phyloP scores from a whole-genome alignment of 1,140 invertebrate species.

The Brachionus asplanchnoidis region DNA sequence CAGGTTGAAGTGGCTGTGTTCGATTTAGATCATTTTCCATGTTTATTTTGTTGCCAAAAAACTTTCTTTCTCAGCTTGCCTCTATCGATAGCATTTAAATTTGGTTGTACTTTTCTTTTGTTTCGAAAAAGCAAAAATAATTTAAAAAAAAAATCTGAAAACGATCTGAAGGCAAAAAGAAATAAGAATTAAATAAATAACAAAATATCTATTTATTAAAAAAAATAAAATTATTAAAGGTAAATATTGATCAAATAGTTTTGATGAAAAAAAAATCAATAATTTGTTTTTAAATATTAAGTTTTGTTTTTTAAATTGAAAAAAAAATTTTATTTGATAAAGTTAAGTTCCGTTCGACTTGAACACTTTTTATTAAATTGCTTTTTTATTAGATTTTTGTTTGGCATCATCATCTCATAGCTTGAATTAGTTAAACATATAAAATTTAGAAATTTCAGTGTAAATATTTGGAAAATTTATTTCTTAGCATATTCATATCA shows the following conservation, averaged over 20 bases:
- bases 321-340: neutral
- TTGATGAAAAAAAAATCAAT: neutral
- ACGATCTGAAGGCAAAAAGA: neutral
- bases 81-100: neutral
- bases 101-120: neutral
- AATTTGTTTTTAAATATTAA: neutral
- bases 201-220: conserved; percentile 7
- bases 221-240: neutral
- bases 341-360: neutral
- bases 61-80: neutral
- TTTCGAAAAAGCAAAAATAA: neutral
- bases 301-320: neutral
- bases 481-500: neutral
- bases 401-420: neutral
- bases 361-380: neutral
- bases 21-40: conserved; percentile 9
- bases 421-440: neutral
- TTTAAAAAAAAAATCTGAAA: neutral
- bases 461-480: neutral
- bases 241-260: conserved; percentile 18
- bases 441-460: neutral
- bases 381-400: neutral
- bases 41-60: neutral
- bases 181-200: neutral
- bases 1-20: neutral